Conservation (phyloP, 2,113 vertebrate genomes). For the Eira barbara region DNA sequence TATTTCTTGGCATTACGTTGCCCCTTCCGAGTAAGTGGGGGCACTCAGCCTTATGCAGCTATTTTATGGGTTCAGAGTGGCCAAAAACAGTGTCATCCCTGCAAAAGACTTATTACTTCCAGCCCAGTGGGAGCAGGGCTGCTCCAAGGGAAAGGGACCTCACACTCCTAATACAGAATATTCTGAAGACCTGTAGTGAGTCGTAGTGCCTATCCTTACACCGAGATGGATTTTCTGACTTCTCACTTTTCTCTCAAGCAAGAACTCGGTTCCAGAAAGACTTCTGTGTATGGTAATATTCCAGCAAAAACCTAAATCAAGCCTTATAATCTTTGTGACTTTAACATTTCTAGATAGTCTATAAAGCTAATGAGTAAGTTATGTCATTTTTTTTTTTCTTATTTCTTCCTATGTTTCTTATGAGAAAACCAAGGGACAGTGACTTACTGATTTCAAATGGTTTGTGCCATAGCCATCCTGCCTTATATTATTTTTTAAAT, state of each 20-base stretch:
- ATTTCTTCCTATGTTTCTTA: neutral
- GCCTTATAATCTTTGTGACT: neutral
- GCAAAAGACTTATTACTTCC: rapidly evolving
- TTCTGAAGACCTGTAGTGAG: too few species aligned
- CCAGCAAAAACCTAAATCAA: neutral
- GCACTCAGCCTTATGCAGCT: rapidly evolving
- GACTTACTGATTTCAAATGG: neutral
- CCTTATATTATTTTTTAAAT: neutral
- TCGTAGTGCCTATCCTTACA: neutral
- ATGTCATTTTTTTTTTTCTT: neutral
- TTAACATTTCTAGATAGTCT: neutral
- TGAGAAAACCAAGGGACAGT: neutral
- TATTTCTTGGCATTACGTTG: neutral
- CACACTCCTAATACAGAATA: rapidly evolving
- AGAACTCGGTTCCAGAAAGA: neutral
- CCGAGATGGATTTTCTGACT: neutral
- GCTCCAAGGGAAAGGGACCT: neutral
- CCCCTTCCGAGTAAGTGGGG: neutral
- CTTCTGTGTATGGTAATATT: rapidly evolving
- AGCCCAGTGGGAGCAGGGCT: neutral
- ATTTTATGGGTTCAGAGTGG: too few species aligned
- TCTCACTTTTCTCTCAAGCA: neutral
- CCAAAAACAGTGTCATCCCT: neutral
- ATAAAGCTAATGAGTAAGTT: rapidly evolving
- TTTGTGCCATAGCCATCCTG: rapidly evolving